Percentiles rank a stretch among this genome's conserved stretches.
These are phyloP conservation scores for Mimumesa dahlbomi DNA, from an alignment of 2,888 invertebrate genomes.

Conservation along the genomic window DNA sequence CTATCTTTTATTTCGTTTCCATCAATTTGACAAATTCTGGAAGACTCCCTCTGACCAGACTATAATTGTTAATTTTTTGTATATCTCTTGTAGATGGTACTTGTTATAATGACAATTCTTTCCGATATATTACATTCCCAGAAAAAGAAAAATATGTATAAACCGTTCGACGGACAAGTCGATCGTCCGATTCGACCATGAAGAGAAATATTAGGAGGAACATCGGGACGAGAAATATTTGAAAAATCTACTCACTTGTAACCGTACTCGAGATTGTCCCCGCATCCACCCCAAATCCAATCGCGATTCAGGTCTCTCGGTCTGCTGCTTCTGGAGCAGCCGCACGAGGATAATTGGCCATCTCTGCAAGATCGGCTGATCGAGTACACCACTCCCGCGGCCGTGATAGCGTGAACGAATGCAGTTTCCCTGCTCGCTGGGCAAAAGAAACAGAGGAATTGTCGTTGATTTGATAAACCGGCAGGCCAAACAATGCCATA, in stretches of 20 bases:
- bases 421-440: constrained; percentile 94
- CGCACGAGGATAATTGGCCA: constrained; percentile 93
- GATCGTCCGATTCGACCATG: too few relatives aligned
- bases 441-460: neutral
- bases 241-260: constrained; percentile 88
- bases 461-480: neutral
- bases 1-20: neutral
- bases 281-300: constrained; percentile 99
- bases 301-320: constrained; percentile 93
- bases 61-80: too few relatives aligned
- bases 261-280: constrained; percentile 97
- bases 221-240: neutral
- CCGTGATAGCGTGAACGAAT: constrained; percentile 93
- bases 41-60: neutral
- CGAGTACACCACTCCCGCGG: constrained; percentile 94
- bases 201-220: too few relatives aligned
- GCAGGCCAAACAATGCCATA: neutral
- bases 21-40: neutral
- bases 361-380: constrained; percentile 95
- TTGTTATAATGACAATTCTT: too few relatives aligned
- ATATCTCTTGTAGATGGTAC: too few relatives aligned
- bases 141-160: too few relatives aligned
- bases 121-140: too few relatives aligned
- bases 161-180: too few relatives aligned
- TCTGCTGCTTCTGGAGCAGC: constrained; percentile 91